Percentiles rank a stretch among this genome's conserved stretches.
Evolutionary conservation across 2,113 vertebrate genomes (phyloP).

Genomic region (Nestor notabilis): DNA sequence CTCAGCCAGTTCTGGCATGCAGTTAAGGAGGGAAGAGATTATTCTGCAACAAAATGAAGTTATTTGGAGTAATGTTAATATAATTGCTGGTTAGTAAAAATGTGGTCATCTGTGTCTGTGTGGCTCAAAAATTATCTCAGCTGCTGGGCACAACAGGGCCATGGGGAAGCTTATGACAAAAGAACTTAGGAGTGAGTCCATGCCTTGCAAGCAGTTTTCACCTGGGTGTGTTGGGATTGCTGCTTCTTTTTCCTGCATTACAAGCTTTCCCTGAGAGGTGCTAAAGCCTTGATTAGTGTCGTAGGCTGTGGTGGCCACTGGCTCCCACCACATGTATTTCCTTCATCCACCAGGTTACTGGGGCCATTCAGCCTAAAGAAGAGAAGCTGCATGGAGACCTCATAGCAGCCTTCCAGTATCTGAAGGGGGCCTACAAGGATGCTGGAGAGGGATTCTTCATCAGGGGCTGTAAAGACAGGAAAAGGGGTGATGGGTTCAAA

Average conservation of each 20-base stretch:
- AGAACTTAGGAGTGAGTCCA: fast-evolving
- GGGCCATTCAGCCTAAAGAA: too few species aligned
- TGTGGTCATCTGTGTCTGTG: background rate
- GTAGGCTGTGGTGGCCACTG: background rate
- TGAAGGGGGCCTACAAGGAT: too few species aligned
- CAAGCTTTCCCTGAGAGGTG: background rate
- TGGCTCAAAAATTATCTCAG: background rate
- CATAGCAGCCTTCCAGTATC: too few species aligned
- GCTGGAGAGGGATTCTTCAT: too few species aligned
- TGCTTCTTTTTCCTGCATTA: background rate
- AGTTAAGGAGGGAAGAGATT: background rate
- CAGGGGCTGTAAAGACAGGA: too few species aligned
- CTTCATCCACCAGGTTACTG: background rate
- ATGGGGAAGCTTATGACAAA: background rate
- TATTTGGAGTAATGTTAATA: background rate
- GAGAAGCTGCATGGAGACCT: too few species aligned
- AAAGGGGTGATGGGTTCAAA: too few species aligned
- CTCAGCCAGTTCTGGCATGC: background rate
- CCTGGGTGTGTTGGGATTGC: background rate
- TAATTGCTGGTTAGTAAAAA: background rate
- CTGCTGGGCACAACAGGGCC: background rate
- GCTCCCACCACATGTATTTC: background rate
- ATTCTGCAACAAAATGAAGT: background rate
- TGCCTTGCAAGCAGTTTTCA: background rate
- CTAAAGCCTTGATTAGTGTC: background rate